Conservation (phyloP, 2,888 invertebrate species). For the Lucinisca nassula region DNA sequence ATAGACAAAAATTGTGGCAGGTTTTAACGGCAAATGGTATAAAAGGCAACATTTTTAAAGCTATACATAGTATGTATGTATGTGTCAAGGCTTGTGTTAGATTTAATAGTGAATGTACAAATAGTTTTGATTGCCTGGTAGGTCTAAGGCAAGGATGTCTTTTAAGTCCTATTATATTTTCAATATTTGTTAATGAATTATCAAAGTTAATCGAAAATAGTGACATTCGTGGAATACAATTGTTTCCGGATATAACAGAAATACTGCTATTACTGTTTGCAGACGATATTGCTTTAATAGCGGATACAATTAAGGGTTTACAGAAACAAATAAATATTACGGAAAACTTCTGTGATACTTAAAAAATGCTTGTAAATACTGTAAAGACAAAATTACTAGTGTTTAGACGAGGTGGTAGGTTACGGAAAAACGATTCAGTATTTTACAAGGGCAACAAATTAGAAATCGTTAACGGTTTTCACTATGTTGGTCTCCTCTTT, state of each 20-base stretch:
- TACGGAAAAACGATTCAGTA: neutral
- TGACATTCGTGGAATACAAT: neutral
- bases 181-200: neutral
- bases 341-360: neutral
- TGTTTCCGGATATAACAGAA: neutral
- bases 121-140: too few relatives aligned
- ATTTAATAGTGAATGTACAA: too few relatives aligned
- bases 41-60: too few relatives aligned
- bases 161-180: too few relatives aligned
- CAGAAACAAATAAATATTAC: neutral
- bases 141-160: too few relatives aligned
- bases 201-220: neutral
- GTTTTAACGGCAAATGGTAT: too few relatives aligned
- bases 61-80: too few relatives aligned
- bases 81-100: too few relatives aligned
- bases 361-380: neutral
- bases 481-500: neutral
- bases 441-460: neutral
- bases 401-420: neutral
- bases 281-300: constrained; percentile 3
- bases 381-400: constrained; percentile 4
- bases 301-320: constrained; percentile 8
- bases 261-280: constrained; percentile 18
- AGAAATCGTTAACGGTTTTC: neutral
- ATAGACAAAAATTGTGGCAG: too few relatives aligned